Base-by-base conservation (phyloP, 1,140 invertebrate genomes). In the Bombus consobrinus region DNA sequence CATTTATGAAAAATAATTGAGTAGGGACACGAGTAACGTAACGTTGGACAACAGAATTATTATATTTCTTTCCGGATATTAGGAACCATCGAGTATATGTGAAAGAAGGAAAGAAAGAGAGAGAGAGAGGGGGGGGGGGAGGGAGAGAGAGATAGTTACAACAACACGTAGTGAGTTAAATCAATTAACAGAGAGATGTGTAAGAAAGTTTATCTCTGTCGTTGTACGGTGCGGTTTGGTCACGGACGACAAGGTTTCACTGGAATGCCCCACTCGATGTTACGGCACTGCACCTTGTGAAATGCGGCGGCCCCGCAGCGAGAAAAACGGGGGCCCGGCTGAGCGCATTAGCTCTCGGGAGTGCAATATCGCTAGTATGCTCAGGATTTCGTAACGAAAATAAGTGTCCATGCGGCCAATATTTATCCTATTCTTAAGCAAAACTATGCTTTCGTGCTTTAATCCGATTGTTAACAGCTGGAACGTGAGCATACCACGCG, bases 291-390 rank as follows among this genome's bases (percentile, higher is more conserved):
- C 37, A 81, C 79, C 79, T 89, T 76, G 77, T 91, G 90, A 88
- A 90, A 90, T 90, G 89, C 86, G 83, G 82, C 68, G 81, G 64
- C 32, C 88, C 88, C 77, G 76, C 86, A 77, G 83, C 83, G 87
- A 92, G 83, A 89, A 89, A 90, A 90, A 90, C 85, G 78, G 85
- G 88, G 91, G 71, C 81, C 86, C 87, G 91, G 47, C 77, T 69
- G 82, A 76, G 73, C 85, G 83, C 84, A 87, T 87, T 83, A 86
- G 69, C 87, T 90, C 86, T 64, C 73, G 62, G 78, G 82, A 87
- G 76, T 89, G 84, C 77, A 72, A 66, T 66, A 71, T 77, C 77
- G 71, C 32, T 74, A 71, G 79, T 90, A 57, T 80, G 32, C 41
- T 37, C 43, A 37, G 32, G 59, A 68, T 85, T 59, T 73, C 47